These are phyloP conservation scores for Spheniscus mendiculus DNA, from an alignment of 2,113 vertebrate species.

Conservation along the genomic window DNA sequence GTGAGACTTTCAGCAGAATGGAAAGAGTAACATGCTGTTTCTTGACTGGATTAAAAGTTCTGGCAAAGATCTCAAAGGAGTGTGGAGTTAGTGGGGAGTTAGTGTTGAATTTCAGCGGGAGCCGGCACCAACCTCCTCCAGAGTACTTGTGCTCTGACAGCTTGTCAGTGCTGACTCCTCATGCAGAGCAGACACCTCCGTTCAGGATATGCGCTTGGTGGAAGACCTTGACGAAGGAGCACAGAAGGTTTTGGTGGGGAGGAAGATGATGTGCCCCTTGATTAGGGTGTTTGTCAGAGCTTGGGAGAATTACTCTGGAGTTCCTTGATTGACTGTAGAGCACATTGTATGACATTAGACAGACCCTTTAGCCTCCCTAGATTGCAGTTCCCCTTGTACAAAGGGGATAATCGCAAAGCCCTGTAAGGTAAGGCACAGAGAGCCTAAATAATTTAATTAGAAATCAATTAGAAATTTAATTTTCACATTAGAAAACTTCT, in stretches of 20 bases:
- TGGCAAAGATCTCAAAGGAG: slow-evolving; percentile 44
- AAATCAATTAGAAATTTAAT: too few relatives aligned
- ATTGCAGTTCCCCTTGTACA: neutral
- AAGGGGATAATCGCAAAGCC: neutral
- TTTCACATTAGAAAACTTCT: neutral
- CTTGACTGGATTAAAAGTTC: slow-evolving; percentile 12
- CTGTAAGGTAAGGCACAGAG: neutral
- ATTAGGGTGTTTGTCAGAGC: neutral
- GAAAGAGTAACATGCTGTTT: neutral
- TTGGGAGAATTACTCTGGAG: neutral
- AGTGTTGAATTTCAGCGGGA: neutral
- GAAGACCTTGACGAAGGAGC: neutral
- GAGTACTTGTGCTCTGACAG: neutral
- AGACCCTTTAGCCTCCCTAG: neutral
- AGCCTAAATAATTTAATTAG: neutral
- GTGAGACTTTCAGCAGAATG: neutral
- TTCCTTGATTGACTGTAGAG: neutral
- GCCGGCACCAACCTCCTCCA: neutral
- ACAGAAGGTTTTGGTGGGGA: neutral
- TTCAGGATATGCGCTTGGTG: neutral
- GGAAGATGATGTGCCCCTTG: neutral
- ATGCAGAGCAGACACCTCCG: neutral
- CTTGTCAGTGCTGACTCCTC: neutral
- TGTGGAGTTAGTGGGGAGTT: neutral
- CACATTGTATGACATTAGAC: neutral